A percentile compares a stretch with the other conserved stretches of the same genome.
phyloP scores from a whole-genome alignment of 2,888 invertebrate species.

The Eilema sororculum region DNA sequence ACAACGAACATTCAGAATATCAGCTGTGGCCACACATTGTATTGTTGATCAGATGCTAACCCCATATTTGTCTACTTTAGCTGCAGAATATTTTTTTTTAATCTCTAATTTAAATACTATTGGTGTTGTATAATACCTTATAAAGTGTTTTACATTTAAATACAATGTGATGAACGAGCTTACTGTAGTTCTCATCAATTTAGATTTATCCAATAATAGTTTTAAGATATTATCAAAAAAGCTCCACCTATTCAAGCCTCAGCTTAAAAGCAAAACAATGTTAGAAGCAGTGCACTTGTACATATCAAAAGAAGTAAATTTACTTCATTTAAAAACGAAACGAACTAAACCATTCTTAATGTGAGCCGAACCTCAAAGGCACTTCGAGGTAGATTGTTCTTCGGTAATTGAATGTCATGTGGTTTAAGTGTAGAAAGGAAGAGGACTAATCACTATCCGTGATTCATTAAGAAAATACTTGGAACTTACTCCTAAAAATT shows the following conservation, averaged over 20 bases:
- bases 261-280: slow-evolving; percentile 3
- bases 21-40: too few species aligned
- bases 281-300: background rate
- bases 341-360: background rate
- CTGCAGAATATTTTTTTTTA: too few species aligned
- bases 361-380: background rate
- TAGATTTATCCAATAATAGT: background rate
- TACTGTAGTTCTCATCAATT: too few species aligned
- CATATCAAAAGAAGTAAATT: background rate
- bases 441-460: background rate
- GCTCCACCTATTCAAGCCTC: background rate
- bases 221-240: background rate
- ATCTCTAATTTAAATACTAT: too few species aligned
- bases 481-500: background rate
- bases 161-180: background rate
- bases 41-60: too few species aligned
- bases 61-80: too few species aligned
- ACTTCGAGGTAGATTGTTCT: background rate
- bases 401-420: background rate
- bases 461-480: background rate
- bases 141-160: background rate
- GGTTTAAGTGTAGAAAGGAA: background rate
- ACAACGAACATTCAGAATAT: too few species aligned
- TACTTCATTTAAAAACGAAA: background rate
- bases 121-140: too few species aligned